Conservation (phyloP, 2,888 invertebrate genomes). For the Himalopsyche japonica region DNA sequence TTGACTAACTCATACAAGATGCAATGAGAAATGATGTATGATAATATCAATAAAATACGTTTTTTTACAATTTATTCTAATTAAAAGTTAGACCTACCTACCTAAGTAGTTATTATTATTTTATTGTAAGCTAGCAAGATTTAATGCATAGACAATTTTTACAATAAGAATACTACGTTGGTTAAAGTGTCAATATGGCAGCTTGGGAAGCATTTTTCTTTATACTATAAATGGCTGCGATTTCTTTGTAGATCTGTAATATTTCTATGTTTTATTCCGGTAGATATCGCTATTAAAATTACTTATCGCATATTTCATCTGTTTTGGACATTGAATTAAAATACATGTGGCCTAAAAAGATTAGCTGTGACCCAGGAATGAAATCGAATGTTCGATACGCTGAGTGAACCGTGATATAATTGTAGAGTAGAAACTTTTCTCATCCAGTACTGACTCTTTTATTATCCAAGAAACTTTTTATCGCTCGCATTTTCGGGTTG, state of each 20-base stretch:
- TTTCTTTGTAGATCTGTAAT: not conserved
- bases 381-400: not conserved
- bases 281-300: not conserved
- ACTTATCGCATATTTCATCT: not conserved
- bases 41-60: too few species aligned
- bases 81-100: too few species aligned
- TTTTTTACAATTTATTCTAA: too few species aligned
- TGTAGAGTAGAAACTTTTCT: not conserved
- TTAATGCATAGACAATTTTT: not conserved
- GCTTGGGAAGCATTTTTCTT: not conserved
- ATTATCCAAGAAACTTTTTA: too few species aligned
- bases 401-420: not conserved
- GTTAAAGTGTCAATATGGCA: not conserved
- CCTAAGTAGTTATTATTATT: not conserved
- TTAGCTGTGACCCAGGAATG: not conserved
- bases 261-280: not conserved
- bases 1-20: too few species aligned
- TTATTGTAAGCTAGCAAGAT: not conserved
- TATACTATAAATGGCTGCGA: not conserved
- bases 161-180: not conserved
- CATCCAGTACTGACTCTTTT: not conserved
- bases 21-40: too few species aligned
- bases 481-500: not conserved
- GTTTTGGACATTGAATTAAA: not conserved
- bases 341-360: not conserved